Conservation (phyloP, 2,888 invertebrate genomes). For the Aspidiotus rigidus region DNA sequence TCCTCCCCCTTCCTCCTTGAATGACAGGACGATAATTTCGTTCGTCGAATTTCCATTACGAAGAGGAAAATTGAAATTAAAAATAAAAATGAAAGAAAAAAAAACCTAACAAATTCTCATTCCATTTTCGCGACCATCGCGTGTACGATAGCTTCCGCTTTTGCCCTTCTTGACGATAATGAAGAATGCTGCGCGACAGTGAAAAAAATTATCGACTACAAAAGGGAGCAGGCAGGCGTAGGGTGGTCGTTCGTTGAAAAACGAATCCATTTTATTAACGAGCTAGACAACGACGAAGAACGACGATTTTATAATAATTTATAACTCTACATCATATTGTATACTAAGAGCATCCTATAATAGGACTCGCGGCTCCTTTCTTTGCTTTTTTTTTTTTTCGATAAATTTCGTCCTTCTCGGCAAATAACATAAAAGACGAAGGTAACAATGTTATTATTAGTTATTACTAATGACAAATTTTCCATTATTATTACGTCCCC, state of each 20-base stretch:
- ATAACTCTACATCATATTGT: conserved; percentile 17
- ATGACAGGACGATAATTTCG: no score
- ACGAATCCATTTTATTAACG: conserved; percentile 30
- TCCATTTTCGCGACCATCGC: no score
- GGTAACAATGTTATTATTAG: conserved; percentile 28
- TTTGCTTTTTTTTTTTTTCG: background rate
- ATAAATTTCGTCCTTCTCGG: background rate
- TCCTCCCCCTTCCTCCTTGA: no score
- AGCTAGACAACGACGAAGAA: conserved; percentile 7
- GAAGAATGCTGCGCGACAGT: background rate
- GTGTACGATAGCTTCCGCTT: no score
- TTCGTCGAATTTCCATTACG: no score
- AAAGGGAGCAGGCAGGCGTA: background rate
- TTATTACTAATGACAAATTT: conserved; percentile 31
- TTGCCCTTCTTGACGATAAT: no score
- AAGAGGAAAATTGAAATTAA: no score
- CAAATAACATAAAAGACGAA: conserved; percentile 12
- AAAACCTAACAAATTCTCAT: no score
- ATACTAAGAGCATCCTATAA: background rate
- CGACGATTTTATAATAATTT: conserved; percentile 30
- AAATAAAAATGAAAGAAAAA: no score
- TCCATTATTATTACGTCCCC: conserved; percentile 10
- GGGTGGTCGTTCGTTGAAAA: conserved; percentile 16
- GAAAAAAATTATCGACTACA: background rate
- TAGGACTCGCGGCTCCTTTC: no score